Conservation (phyloP, 2,113 vertebrate genomes). For the Rhinolophus sinicus region DNA sequence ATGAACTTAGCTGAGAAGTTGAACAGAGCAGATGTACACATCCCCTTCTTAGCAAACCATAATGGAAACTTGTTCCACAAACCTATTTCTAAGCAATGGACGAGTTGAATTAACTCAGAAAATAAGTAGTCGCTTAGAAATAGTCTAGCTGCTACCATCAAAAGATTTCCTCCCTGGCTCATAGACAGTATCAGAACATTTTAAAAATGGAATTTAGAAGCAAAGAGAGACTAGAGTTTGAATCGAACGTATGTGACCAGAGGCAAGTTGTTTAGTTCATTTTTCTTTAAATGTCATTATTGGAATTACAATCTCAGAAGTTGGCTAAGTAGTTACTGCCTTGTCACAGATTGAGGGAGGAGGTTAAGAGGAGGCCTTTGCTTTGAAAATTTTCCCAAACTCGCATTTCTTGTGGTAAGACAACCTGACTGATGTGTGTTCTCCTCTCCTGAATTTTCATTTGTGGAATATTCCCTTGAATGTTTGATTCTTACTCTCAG, state of each 20-base stretch:
- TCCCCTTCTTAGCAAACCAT: background rate
- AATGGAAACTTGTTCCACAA: background rate
- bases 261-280: background rate
- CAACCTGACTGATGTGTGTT: background rate
- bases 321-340: slow-evolving; percentile 5
- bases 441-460: slow-evolving; percentile 7
- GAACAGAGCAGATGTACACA: background rate
- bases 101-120: slow-evolving; percentile 44
- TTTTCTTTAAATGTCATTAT: slow-evolving; percentile 50
- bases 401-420: background rate
- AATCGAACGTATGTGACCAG: background rate
- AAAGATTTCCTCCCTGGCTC: background rate
- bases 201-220: slow-evolving; percentile 48
- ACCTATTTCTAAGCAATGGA: slow-evolving; percentile 2
- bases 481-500: slow-evolving; percentile 20
- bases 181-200: slow-evolving; percentile 7
- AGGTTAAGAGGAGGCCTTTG: slow-evolving; percentile 20
- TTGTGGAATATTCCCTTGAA: slow-evolving; percentile 2
- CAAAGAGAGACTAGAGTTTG: slow-evolving; percentile 1
- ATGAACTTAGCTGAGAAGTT: background rate
- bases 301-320: slow-evolving; percentile 19
- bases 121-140: background rate
- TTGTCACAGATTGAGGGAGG: slow-evolving; percentile 13
- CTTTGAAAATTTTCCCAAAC: slow-evolving; percentile 44
- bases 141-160: background rate